These are phyloP conservation scores for Physella acuta DNA, from an alignment of 1,140 invertebrate species.

Conservation along the genomic window DNA sequence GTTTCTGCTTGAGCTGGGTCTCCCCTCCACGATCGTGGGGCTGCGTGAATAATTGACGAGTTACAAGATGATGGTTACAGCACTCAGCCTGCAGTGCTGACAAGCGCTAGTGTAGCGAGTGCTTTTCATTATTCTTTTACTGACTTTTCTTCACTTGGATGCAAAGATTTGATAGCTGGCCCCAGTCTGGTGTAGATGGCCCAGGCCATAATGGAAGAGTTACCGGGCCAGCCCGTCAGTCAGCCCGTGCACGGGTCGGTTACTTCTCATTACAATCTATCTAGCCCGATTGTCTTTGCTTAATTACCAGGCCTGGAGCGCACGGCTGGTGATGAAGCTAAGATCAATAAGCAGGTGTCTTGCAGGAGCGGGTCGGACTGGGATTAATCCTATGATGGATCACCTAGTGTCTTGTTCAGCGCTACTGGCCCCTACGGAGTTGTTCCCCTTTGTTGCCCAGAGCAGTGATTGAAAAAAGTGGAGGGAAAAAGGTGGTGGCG, in stretches of 20 bases:
- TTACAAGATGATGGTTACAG: too few relatives aligned
- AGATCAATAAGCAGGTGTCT: constrained; percentile 24
- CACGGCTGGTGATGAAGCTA: constrained; percentile 3
- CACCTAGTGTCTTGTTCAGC: constrained; percentile 18
- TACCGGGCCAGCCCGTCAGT: too few relatives aligned
- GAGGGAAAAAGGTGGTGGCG: neutral
- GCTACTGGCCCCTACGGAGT: constrained; percentile 15
- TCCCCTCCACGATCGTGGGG: too few relatives aligned
- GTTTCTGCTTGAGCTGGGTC: too few relatives aligned
- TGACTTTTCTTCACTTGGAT: too few relatives aligned
- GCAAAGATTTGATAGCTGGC: too few relatives aligned
- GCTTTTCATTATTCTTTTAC: too few relatives aligned
- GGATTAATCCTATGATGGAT: constrained; percentile 21
- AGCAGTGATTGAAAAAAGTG: constrained; percentile 5
- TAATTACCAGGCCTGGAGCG: constrained; percentile 9
- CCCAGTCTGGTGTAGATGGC: too few relatives aligned
- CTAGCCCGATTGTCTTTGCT: constrained; percentile 5
- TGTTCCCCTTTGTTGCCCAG: neutral
- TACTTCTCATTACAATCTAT: neutral
- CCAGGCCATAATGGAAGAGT: too few relatives aligned
- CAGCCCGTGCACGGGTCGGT: neutral
- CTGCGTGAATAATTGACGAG: too few relatives aligned
- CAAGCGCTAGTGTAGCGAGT: too few relatives aligned
- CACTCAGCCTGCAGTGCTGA: too few relatives aligned
- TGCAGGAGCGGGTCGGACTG: constrained; percentile 2